These are phyloP conservation scores for Drosophila buzzatii DNA, from an alignment of 2,888 invertebrate genomes.

Conservation along the genomic window DNA sequence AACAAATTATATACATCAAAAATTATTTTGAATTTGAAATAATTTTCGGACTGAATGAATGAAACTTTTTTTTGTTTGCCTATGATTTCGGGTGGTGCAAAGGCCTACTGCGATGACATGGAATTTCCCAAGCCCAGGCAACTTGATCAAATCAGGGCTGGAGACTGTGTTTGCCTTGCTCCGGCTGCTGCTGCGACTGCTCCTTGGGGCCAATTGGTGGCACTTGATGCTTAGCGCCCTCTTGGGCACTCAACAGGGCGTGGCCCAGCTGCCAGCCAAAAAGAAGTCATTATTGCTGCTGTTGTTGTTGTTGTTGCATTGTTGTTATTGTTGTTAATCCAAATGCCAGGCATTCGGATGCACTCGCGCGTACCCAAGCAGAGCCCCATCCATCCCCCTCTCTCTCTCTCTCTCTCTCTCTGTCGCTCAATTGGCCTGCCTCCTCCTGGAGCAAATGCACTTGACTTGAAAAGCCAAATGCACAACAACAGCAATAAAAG, in stretches of 20 bases:
- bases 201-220: slow-evolving; percentile 66
- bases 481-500: slow-evolving; percentile 34
- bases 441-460: slow-evolving; percentile 50
- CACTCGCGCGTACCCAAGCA: slow-evolving; percentile 62
- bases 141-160: not conserved
- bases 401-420: too few species aligned
- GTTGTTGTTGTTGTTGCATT: slow-evolving; percentile 34
- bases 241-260: slow-evolving; percentile 76
- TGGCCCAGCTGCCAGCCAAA: slow-evolving; percentile 44
- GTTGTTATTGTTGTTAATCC: slow-evolving; percentile 55
- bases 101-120: not conserved
- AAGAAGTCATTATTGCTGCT: slow-evolving; percentile 13
- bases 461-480: slow-evolving; percentile 64
- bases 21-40: not conserved
- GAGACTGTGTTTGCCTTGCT: too few species aligned
- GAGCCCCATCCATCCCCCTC: not conserved
- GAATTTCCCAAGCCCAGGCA: not conserved
- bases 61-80: not conserved
- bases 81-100: not conserved
- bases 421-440: not conserved
- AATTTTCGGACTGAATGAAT: not conserved
- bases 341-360: slow-evolving; percentile 71
- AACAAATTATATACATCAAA: not conserved
- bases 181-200: not conserved
- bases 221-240: slow-evolving; percentile 79